These are phyloP conservation scores for Diadromus collaris DNA, from an alignment of 2,888 invertebrate genomes.

Conservation along the genomic window DNA sequence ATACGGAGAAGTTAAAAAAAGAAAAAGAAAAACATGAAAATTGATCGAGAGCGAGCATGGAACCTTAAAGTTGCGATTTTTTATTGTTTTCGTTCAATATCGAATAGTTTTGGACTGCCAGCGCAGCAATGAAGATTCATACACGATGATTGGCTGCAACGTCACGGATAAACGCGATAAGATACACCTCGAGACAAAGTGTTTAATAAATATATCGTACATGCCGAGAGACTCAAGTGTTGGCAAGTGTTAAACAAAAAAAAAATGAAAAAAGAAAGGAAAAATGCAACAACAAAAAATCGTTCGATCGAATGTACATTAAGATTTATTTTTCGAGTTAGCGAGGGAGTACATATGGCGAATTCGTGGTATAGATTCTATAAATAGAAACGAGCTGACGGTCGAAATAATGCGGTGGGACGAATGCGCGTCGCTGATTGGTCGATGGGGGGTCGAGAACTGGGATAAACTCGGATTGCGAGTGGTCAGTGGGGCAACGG, in stretches of 20 bases:
- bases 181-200: slow-evolving; percentile 6
- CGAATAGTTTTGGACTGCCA: slow-evolving; percentile 7
- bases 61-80: not conserved
- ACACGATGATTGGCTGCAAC: slow-evolving; percentile 1
- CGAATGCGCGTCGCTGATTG: slow-evolving; percentile 60
- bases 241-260: slow-evolving; percentile 13
- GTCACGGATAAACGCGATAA: slow-evolving; percentile 11
- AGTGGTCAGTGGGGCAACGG: slow-evolving; percentile 67
- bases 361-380: slow-evolving; percentile 62
- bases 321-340: slow-evolving; percentile 19
- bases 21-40: not conserved
- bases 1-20: not conserved
- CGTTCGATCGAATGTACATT: slow-evolving; percentile 41
- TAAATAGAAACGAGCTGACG: slow-evolving; percentile 68
- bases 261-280: not conserved
- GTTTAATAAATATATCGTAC: not conserved
- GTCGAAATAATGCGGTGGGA: slow-evolving; percentile 63
- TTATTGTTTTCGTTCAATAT: not conserved
- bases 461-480: slow-evolving; percentile 39
- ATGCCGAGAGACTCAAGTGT: slow-evolving; percentile 8
- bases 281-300: not conserved
- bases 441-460: slow-evolving; percentile 47
- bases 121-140: slow-evolving; percentile 8
- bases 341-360: slow-evolving; percentile 43
- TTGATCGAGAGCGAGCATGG: not conserved